These are phyloP conservation scores for Lineus longissimus DNA, from an alignment of 1,140 invertebrate genomes.

Conservation along the genomic window DNA sequence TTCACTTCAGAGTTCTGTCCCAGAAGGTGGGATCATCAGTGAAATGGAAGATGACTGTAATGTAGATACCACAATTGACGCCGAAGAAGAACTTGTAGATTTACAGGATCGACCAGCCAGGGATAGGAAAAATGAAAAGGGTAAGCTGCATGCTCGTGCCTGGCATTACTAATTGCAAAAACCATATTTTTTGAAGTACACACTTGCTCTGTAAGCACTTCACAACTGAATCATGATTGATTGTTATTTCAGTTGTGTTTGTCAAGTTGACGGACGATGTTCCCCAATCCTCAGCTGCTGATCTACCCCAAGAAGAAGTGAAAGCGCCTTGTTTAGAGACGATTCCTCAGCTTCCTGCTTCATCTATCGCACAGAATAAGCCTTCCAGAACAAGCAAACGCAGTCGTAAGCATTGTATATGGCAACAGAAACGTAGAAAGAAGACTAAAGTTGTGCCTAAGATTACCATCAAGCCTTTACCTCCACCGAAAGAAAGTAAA, in stretches of 20 bases:
- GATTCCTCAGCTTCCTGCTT: too few species aligned
- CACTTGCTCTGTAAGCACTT: too few species aligned
- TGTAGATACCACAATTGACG: slow-evolving; percentile 8
- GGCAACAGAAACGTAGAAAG: slow-evolving; percentile 1
- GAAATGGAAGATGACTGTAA: slow-evolving; percentile 29
- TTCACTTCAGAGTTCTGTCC: slow-evolving; percentile 12
- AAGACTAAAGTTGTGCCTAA: slow-evolving; percentile 1
- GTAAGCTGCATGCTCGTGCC: background rate
- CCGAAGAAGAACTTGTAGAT: slow-evolving; percentile 13
- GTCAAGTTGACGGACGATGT: slow-evolving; percentile 25
- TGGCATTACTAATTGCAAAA: background rate
- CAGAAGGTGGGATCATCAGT: slow-evolving; percentile 25
- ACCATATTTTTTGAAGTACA: background rate
- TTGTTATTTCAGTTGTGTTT: slow-evolving; percentile 36
- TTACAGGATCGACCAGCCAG: slow-evolving; percentile 4
- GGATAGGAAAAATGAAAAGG: slow-evolving; percentile 23
- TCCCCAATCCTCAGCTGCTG: background rate
- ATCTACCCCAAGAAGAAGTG: background rate
- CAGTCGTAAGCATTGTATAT: slow-evolving; percentile 3
- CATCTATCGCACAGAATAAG: too few species aligned
- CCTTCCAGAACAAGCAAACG: background rate
- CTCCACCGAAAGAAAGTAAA: background rate
- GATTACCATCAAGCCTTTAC: background rate
- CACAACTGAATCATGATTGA: too few species aligned
- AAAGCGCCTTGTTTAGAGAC: background rate